These are phyloP conservation scores for Megalops atlanticus DNA, from an alignment of 2,113 vertebrate genomes.

Conservation along the genomic window DNA sequence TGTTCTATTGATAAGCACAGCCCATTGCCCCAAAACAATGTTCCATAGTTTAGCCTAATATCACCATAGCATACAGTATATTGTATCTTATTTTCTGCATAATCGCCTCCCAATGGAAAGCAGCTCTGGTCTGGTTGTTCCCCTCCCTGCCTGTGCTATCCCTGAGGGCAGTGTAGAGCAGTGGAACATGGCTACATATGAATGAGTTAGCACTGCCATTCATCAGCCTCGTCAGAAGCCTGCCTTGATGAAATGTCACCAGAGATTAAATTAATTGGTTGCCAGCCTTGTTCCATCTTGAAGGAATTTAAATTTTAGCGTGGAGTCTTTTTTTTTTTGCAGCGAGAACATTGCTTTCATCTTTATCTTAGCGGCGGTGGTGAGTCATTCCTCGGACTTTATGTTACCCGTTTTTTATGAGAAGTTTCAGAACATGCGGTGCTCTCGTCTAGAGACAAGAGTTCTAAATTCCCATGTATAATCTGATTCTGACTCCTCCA, in stretches of 20 bases:
- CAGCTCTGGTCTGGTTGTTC: not conserved
- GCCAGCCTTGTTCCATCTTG: not conserved
- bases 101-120: not conserved
- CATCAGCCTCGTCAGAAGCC: constrained; percentile 1
- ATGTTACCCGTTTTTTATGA: not conserved
- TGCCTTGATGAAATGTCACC: constrained; percentile 24
- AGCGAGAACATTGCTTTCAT: not conserved
- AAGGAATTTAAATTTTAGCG: not conserved
- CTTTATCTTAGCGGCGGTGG: not conserved
- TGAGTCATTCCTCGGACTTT: not conserved
- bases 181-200: not conserved
- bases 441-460: not conserved
- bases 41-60: not conserved
- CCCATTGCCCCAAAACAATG: not conserved
- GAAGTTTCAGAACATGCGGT: not conserved
- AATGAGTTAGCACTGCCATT: not conserved
- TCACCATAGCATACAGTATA: not conserved
- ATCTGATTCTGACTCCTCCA: not conserved
- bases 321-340: not conserved
- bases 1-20: not conserved
- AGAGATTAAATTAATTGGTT: constrained; percentile 27
- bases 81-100: not conserved
- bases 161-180: not conserved
- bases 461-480: not conserved
- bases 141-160: not conserved